These are phyloP conservation scores for Tenthredo amoena DNA, from an alignment of 2,888 invertebrate species.

Conservation along the genomic window DNA sequence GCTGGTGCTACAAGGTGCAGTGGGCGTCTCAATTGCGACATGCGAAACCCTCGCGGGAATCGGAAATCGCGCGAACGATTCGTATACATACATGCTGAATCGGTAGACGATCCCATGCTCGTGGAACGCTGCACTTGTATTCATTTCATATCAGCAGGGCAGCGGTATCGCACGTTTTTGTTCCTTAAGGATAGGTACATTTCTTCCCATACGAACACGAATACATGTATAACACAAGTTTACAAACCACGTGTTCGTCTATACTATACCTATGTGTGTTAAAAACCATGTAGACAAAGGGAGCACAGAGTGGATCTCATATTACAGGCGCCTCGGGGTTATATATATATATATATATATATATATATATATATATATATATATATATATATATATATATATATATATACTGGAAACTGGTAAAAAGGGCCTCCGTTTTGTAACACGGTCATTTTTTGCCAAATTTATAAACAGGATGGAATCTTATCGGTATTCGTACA, in stretches of 20 bases:
- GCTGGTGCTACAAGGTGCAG: not conserved
- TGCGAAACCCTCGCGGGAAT: conserved; percentile 3
- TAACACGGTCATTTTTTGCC: not conserved
- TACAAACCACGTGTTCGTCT: not conserved
- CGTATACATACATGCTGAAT: not conserved
- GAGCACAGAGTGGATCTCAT: conserved; percentile 10
- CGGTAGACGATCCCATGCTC: not conserved
- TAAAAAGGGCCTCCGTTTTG: not conserved
- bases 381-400: too few relatives aligned
- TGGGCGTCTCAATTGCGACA: conserved; percentile 24
- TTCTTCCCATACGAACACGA: not conserved
- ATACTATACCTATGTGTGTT: not conserved
- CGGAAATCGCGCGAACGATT: not conserved
- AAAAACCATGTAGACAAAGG: conserved; percentile 26
- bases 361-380: too few relatives aligned
- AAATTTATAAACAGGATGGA: too few relatives aligned
- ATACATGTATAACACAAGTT: not conserved
- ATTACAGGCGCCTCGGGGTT: not conserved
- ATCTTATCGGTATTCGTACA: too few relatives aligned
- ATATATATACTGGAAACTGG: not conserved
- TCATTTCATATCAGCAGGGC: not conserved
- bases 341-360: too few relatives aligned
- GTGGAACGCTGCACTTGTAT: not conserved
- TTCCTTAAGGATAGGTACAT: not conserved
- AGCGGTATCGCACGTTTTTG: not conserved